These are phyloP conservation scores for Selenia dentaria DNA, from an alignment of 2,888 invertebrate species.

Conservation along the genomic window DNA sequence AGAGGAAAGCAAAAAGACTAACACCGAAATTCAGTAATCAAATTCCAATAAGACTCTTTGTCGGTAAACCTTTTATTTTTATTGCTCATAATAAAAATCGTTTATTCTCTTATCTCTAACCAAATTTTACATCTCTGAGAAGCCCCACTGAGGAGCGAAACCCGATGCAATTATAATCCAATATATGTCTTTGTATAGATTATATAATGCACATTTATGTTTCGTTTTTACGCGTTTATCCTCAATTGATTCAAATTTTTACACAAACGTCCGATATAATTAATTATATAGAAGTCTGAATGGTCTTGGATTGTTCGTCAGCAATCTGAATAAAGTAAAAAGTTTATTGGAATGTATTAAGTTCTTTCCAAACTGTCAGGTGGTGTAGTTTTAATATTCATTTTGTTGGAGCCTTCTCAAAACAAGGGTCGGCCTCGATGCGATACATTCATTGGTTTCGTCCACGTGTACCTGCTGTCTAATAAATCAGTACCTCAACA, in stretches of 20 bases:
- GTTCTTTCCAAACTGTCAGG: constrained; percentile 54
- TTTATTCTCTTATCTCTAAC: constrained; percentile 27
- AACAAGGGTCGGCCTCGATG: constrained; percentile 69
- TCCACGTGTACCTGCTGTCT: constrained; percentile 64
- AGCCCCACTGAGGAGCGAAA: constrained; percentile 18
- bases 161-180: constrained; percentile 15
- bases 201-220: not conserved
- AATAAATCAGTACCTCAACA: constrained; percentile 77
- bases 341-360: constrained; percentile 37
- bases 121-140: constrained; percentile 22
- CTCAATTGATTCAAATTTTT: constrained; percentile 15
- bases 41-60: constrained; percentile 23
- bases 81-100: constrained; percentile 21
- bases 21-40: constrained; percentile 20
- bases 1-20: constrained; percentile 7
- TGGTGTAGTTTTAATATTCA: constrained; percentile 48
- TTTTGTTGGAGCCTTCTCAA: constrained; percentile 48
- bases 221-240: not conserved
- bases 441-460: constrained; percentile 72
- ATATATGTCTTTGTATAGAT: constrained; percentile 7
- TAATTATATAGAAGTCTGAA: constrained; percentile 17
- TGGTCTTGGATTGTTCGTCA: constrained; percentile 12
- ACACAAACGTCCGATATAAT: constrained; percentile 22
- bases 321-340: constrained; percentile 25
- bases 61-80: constrained; percentile 24